Conservation (phyloP, 2,113 vertebrate genomes). For the Xiphophorus maculatus region DNA sequence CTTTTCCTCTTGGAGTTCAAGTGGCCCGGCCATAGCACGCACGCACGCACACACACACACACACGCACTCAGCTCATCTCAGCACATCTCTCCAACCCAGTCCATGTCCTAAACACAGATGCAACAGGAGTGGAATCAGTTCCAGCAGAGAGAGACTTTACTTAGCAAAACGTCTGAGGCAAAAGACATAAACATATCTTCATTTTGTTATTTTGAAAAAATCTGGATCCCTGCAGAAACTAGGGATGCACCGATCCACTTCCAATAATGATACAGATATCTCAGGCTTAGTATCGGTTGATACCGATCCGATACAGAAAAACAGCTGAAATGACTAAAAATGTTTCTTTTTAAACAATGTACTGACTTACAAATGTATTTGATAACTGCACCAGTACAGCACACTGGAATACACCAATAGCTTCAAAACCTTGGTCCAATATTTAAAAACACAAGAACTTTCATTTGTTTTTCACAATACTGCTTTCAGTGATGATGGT, state of each 20-base stretch:
- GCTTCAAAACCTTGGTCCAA: too few relatives aligned
- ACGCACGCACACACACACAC: constrained; percentile 15
- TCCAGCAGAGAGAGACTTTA: neutral
- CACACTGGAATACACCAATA: too few relatives aligned
- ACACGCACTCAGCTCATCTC: neutral
- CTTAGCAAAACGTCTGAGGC: neutral
- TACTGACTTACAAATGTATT: too few relatives aligned
- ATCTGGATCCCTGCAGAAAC: neutral
- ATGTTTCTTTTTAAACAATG: too few relatives aligned
- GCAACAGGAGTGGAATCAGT: neutral
- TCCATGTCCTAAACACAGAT: neutral
- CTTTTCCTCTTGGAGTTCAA: constrained; percentile 54
- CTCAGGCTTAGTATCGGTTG: too few relatives aligned
- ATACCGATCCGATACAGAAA: too few relatives aligned
- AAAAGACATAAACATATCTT: neutral
- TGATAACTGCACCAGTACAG: too few relatives aligned
- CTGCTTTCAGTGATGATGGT: too few relatives aligned
- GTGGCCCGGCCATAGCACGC: constrained; percentile 6
- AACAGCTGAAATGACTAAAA: too few relatives aligned
- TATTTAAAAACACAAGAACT: too few relatives aligned
- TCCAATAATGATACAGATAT: too few relatives aligned
- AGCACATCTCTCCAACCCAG: neutral
- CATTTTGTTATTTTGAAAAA: neutral
- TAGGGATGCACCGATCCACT: neutral
- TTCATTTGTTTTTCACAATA: too few relatives aligned